Conservation (phyloP, 2,113 vertebrate species). For the Scophthalmus maximus region DNA sequence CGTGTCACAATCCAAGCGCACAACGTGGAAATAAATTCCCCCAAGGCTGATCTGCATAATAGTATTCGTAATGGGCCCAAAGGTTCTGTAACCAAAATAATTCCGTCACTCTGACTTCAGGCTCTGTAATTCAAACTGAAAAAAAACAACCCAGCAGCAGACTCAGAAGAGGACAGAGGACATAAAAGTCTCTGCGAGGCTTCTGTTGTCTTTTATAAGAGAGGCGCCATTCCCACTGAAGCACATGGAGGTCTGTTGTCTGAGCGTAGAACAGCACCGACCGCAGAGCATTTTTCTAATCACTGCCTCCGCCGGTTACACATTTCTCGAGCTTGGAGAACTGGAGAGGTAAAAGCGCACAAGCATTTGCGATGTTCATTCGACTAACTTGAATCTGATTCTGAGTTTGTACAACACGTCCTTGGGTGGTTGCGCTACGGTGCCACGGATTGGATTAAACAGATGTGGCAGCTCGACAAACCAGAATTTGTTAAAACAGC, state of each 20-base stretch:
- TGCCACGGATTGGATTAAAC: no score
- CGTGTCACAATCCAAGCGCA: constrained; percentile 65
- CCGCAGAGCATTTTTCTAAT: background rate
- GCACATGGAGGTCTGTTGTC: background rate
- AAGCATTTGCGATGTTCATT: background rate
- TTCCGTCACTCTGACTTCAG: constrained; percentile 65
- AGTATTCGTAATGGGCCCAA: constrained; percentile 66
- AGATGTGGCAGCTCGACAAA: background rate
- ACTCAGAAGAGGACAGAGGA: constrained; percentile 35
- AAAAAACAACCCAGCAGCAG: constrained; percentile 35
- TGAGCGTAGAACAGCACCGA: background rate
- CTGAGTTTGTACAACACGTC: constrained; percentile 1
- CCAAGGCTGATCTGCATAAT: constrained; percentile 70
- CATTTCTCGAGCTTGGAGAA: background rate
- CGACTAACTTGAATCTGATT: background rate
- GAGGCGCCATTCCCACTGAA: background rate
- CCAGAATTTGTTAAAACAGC: constrained; percentile 7
- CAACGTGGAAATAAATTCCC: constrained; percentile 65
- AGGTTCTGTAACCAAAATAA: constrained; percentile 70
- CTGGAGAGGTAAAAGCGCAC: background rate
- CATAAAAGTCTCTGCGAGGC: constrained; percentile 2
- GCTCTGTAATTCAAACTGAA: constrained; percentile 56
- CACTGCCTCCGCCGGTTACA: background rate
- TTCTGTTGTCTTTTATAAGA: background rate
- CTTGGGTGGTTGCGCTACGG: background rate